Evolutionary conservation across 2,797 vertebrate genomes (phyloP), one percentile per base, ranked within the genome.

Genomic region (Eulemur albifrons): DNA sequence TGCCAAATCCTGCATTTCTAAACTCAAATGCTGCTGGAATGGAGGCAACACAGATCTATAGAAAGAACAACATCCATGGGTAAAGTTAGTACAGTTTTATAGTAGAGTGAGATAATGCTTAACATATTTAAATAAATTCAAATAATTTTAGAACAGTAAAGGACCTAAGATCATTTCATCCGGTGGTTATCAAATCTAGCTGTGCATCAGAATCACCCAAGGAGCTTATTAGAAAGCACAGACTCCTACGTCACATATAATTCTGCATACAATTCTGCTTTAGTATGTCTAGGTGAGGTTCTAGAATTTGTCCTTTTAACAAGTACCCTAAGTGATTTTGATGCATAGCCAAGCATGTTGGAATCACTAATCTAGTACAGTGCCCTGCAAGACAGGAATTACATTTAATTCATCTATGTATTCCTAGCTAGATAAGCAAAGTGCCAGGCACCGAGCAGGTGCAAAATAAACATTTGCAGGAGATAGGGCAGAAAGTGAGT

Each of bases 111-210:
- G 23, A 25, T 69, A 85, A 70, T 23, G 14, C n/a, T 84, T 94
- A 85, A 59, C 20, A 72, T 79, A 84, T 93, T 94, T 85, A 95
- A 90, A 76, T 88, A 92, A 83, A n/a, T 52, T 76, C 23, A 94
- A 67, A 25, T 82, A 54, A 76, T 82, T 70, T 96, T 65, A 73
- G 15, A 92, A 70, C 52, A 43, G 23, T 70, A 84, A 72, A 52
- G 18, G 32, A 43, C 21, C 69, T 90, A 61, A 86, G n/a, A 54
- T 54, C 9, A 79, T 86, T 83, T 96, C 1, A 40, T 38, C 32
- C 35, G 57, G 25, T 67, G 35, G 4, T 89, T 93, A 21, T 59
- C 63, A 67, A 67, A 61, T 72, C 23, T 75, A 21, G 38, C 79
- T 88, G 14, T 85, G 50, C 38, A 38, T 96, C 61, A 76, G 48